Base-by-base conservation (phyloP, 2,888 invertebrate genomes). In the Scelioninae gen. 2 region DNA sequence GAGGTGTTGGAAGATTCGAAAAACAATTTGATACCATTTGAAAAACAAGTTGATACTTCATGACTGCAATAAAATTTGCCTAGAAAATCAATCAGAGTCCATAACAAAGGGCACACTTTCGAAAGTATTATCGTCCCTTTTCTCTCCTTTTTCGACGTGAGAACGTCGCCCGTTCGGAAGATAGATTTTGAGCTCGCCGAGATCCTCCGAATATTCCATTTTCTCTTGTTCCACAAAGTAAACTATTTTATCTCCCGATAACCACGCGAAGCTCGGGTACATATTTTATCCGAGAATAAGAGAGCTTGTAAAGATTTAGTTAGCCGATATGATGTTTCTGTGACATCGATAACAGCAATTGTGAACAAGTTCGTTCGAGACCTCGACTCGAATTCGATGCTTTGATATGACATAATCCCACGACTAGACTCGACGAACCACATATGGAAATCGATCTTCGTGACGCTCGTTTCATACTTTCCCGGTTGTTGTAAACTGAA, bases 121-220 rank as follows among this genome's bases (percentile, higher is more conserved):
- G n/a, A n/a, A n/a, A n/a, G n/a, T n/a, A n/a, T n/a, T n/a, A n/a
- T n/a, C n/a, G n/a, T 31, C 9, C 9, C 31, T 31, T 31, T 31
- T 9, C 9, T 45, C 7, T 19, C 11, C 22, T 25, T 25, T 11
- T 3, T 43, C n/a, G 45, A 22, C 19, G 13, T 22, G 22, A 22
- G 11, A 48, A 10, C 33, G 16, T 48, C 53, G 16, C 15, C 19
- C 18, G 18, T 19, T 31, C 11, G 11, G 16, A 33, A 55, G 61
- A 55, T 55, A 48, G 61, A 61, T 61, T 46, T 69, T 53, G 25
- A 50, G 45, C 37, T 60, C 60, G 15, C 37, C 28, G 16, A 31
- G 45, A 61, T 57, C 63, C 28, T 70, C 63, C n/a, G n/a, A 55
- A 70, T 70, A 70, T 70, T 70, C 63, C 63, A 63, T 63, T 70